Conservation (phyloP, 2,797 vertebrate species). For the Prionace glauca region DNA sequence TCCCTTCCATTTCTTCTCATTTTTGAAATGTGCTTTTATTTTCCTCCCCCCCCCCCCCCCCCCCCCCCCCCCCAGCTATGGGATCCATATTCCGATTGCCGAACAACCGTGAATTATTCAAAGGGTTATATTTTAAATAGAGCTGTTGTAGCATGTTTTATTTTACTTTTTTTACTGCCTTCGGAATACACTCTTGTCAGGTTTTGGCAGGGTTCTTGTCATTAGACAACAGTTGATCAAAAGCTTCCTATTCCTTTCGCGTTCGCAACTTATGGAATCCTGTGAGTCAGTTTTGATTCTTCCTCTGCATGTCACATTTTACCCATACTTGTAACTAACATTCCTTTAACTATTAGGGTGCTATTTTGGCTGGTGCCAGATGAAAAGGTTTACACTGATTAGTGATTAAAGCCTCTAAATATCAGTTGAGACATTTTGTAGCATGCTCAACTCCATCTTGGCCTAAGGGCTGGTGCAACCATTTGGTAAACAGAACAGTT, state of each 20-base stretch:
- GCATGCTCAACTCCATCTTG: neutral
- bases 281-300: neutral
- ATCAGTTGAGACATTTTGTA: neutral
- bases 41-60: too few species aligned
- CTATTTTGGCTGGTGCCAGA: neutral
- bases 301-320: neutral
- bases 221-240: neutral
- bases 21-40: neutral
- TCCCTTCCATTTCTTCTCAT: neutral
- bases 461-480: too few species aligned
- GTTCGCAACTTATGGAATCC: neutral
- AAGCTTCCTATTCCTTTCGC: neutral
- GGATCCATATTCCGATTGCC: neutral
- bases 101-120: neutral
- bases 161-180: neutral
- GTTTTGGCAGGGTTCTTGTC: neutral
- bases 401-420: neutral
- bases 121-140: neutral
- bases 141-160: neutral
- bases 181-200: neutral
- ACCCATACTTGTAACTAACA: neutral
- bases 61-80: too few species aligned
- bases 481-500: too few species aligned
- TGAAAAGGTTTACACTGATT: neutral
- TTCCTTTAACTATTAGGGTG: neutral